Base-by-base conservation (phyloP, 2,113 vertebrate genomes). In the Lophochroa leadbeateri region DNA sequence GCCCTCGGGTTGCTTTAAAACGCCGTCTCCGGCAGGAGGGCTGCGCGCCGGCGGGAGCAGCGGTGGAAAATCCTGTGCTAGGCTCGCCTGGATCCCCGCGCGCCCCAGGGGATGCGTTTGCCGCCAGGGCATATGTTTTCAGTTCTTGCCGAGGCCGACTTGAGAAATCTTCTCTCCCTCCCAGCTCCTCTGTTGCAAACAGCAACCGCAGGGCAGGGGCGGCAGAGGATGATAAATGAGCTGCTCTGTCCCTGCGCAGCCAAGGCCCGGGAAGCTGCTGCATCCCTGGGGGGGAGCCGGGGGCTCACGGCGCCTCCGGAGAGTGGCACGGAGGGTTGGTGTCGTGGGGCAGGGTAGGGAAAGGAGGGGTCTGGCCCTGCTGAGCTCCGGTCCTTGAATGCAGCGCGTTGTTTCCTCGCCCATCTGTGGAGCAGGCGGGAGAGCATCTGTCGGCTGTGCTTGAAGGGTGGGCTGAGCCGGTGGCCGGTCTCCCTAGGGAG, bases 141-240 rank as follows among this genome's bases (percentile, higher is more conserved):
- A 92, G 96, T 94, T 94, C 92, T 93, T 90, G 85, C 90, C 69
- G 84, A 85, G 95, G 94, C 95, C 13, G 60, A 94, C 96, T 95
- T 96, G 96, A 94, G 91, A 95, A 97, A 96, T 93, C 90, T 80
- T 94, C 94, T 96, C 80, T 94, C 88, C 95, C 86, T 94, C 92
- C 94, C 94, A 90, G 96, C 92, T 92, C 11, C 85, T 94, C 86
- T 96, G 88, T 91, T 95, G 94, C 96, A 97, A 96, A 95, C 93
- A 92, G 92, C 88, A n/a, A 94, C 95, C 92, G 82, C 95, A 95
- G 93, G 93, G 96, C 90, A 14, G 43, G 90, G 82, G 85, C 37
- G 24, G 87, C 95, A 70, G 50, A 20, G 93, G 92, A 77, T 96
- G 95, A 96, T 96, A 95, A 96, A 96, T 92, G 95, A 97, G 94